Conservation (phyloP, 2,797 vertebrate species). For the Xiphophorus birchmanni region DNA sequence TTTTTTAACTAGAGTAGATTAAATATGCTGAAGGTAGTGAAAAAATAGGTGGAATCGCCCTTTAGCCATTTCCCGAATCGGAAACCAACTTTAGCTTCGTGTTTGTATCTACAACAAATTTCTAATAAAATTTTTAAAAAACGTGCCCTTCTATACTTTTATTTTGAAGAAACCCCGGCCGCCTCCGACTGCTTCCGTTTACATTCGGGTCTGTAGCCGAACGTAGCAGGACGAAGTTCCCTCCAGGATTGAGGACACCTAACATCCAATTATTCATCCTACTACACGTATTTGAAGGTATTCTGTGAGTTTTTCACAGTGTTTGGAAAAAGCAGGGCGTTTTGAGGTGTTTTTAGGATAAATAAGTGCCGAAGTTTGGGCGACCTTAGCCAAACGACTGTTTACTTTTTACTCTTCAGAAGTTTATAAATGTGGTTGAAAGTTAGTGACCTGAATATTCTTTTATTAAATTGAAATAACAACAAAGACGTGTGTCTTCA, state of each 20-base stretch:
- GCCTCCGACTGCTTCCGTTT: not conserved
- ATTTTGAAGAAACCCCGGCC: not conserved
- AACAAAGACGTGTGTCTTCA: not conserved
- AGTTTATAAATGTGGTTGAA: not conserved
- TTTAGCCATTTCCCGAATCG: too few relatives aligned
- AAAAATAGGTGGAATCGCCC: too few relatives aligned
- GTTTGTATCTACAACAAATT: not conserved
- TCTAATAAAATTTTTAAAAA: not conserved
- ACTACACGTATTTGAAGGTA: not conserved
- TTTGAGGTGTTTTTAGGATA: not conserved
- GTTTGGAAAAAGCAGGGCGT: not conserved
- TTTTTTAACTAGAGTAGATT: too few relatives aligned
- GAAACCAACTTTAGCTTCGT: too few relatives aligned
- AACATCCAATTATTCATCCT: too few relatives aligned
- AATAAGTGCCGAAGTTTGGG: not conserved
- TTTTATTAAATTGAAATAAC: not conserved
- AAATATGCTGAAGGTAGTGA: too few relatives aligned
- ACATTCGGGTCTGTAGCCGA: too few relatives aligned
- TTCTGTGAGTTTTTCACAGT: not conserved
- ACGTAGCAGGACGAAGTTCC: too few relatives aligned
- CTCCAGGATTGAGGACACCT: too few relatives aligned
- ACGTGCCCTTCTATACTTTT: not conserved
- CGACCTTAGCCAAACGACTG: not conserved
- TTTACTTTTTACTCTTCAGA: not conserved
- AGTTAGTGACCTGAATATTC: not conserved